Evolutionary conservation across 2,888 invertebrate species (phyloP).

Genomic region (Troides aeacus): DNA sequence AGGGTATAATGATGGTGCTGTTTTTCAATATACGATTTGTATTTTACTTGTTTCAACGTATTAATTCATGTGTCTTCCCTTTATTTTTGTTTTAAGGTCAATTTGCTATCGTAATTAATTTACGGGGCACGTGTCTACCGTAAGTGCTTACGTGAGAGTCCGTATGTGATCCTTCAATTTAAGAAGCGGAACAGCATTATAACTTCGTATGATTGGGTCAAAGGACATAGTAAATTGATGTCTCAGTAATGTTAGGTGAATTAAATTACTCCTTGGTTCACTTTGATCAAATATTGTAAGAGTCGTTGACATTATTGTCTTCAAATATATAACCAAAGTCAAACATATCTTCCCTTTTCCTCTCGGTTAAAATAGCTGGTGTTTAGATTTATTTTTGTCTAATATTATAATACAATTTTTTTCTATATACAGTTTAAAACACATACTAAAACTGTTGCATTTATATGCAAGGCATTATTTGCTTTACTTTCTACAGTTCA

Average conservation of each 20-base stretch:
- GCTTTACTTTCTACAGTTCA: background rate
- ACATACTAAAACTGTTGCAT: background rate
- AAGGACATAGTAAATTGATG: slow-evolving; percentile 15
- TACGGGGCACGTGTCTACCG: background rate
- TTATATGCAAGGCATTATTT: background rate
- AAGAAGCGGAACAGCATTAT: slow-evolving; percentile 6
- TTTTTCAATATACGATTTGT: too few species aligned
- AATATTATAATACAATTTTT: too few species aligned
- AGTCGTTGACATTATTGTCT: background rate
- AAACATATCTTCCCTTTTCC: too few species aligned
- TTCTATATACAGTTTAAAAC: background rate
- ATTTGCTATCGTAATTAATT: background rate
- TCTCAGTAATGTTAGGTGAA: slow-evolving; percentile 7
- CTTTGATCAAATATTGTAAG: background rate
- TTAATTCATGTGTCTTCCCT: background rate
- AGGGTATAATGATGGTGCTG: too few species aligned
- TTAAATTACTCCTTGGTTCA: slow-evolving; percentile 10
- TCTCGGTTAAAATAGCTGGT: too few species aligned
- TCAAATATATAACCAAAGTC: too few species aligned
- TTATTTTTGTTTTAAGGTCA: slow-evolving; percentile 1
- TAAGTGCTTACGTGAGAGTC: background rate
- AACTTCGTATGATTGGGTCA: slow-evolving; percentile 10
- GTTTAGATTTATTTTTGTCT: too few species aligned
- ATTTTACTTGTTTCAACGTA: too few species aligned
- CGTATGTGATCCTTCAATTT: background rate